Evolutionary conservation across 2,888 invertebrate genomes (phyloP), one percentile per base, ranked within the genome.

Genomic region (Horisme vitalbata): DNA sequence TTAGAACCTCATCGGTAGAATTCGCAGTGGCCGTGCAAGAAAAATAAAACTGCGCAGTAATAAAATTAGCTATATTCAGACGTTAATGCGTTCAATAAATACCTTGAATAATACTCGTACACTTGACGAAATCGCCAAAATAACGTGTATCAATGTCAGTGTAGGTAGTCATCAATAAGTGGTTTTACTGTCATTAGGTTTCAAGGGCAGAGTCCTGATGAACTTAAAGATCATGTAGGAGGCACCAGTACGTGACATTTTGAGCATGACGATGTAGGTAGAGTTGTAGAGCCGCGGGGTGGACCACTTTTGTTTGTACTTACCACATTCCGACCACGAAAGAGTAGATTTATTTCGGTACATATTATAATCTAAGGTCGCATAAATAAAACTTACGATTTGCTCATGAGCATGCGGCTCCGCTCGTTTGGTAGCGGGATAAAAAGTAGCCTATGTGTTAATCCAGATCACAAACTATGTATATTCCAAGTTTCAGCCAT

Each of bases 131-230:
- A 46, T 35, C 7, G 12, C 20, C 44, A 35, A 39, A 46, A 36
- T 38, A 51, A 44, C 47, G 45, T 47, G 41, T 48, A 47, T 46
- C 57, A 57, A 55, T 55, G 55, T 45, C 57, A 52, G 26, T 34
- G 45, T 35, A 44, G 46, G 45, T 39, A 45, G 49, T 52, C 52
- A 55, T 57, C 38, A 46, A 30, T 43, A 47, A 45, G 41, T 37
- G 39, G 47, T 43, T 49, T 54, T 48, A 43, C 41, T 27, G 49
- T 23, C 37, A 32, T 34, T 47, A 30, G 33, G 11, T 31, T 20
- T 49, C 50, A 54, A 56, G 55, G 58, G 47, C 43, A 48, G 43
- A 48, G 37, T 45, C 41, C 36, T 36, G 44, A 47, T 44, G 45
- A 38, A 48, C 45, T 36, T 32, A 50, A 51, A 48, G 41, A 49